Base-by-base conservation (phyloP, 2,113 vertebrate genomes). In the Neolamprologus falcicula region DNA sequence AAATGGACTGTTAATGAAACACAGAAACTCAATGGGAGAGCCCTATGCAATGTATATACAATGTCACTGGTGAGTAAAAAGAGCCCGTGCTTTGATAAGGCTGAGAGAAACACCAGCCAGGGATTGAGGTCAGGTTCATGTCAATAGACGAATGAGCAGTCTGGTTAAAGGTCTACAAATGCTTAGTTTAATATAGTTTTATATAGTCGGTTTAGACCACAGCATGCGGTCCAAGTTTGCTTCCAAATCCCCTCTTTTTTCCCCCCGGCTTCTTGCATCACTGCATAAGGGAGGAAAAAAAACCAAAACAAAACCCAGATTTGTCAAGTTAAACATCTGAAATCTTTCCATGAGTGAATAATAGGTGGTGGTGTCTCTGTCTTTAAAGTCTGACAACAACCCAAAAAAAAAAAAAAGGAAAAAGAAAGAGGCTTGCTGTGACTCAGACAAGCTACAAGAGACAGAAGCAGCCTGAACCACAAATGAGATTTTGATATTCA, bases 1-100 rank as follows among this genome's bases (percentile, higher is more conserved):
- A 93, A 91, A 92, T 82, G 81, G 88, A 86, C 83, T 84, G 83
- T 83, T 87, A 88, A 91, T 93, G 89, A 93, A 93, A 91, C 68
- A 31, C 35, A 63, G 63, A 89, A 84, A 78, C 26, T 3, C 17
- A 13, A 61, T 13, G 35, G 55, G 73, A 35, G 6, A 83, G 57
- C 55, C 53, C 68, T 21, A 55, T 24, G 63, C 35, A 13, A 79
- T 78, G 85, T 42, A 71, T 53, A 68, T 50, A 76, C 54, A 19
- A 19, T 7, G 80, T 88, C 84, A 73, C 57, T 80, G 21, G 61
- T 73, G 87, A 92, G 73, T 86, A 73, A 90, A 82, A 82, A 2
- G 28, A 88, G 71, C 21, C 47, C 3, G 26, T 10, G 54, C 92
- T 86, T 88, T 86, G 82, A 83, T 57, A 83, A 26, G 59, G 24